Conservation (phyloP, 2,113 vertebrate species). For the Piaya cayana region DNA sequence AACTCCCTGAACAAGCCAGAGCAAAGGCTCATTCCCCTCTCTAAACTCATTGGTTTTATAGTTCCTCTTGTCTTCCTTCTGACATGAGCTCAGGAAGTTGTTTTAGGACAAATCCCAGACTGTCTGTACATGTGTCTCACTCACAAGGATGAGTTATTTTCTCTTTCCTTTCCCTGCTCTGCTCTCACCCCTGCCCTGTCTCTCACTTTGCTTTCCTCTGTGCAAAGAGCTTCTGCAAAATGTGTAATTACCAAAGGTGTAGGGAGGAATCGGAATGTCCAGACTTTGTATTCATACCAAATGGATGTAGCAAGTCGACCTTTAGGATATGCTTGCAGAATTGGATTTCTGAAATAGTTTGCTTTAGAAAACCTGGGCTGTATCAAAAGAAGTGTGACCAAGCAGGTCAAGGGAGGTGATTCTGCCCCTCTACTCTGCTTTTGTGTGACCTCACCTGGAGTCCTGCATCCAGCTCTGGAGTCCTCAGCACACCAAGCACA, state of each 20-base stretch:
- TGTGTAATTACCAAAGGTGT: background rate
- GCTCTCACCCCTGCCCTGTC: background rate
- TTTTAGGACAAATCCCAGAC: background rate
- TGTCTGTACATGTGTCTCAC: rapidly evolving
- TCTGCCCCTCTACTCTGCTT: no score
- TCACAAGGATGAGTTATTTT: background rate
- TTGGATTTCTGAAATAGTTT: background rate
- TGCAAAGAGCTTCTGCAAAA: background rate
- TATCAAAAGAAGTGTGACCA: no score
- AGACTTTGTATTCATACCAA: background rate
- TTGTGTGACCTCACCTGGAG: no score
- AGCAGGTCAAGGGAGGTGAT: no score
- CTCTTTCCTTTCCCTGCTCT: background rate
- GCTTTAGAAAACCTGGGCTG: background rate
- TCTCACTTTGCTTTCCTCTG: background rate
- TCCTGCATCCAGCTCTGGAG: no score
- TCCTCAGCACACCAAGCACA: no score
- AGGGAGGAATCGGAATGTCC: background rate
- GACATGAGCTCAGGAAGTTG: rapidly evolving
- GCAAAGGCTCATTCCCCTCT: background rate
- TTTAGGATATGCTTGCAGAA: background rate
- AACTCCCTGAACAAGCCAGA: background rate
- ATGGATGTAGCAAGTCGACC: background rate
- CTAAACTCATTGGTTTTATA: background rate
- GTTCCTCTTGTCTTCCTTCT: background rate